Base-by-base conservation (phyloP, 2,113 vertebrate genomes). In the Gyps fulvus region DNA sequence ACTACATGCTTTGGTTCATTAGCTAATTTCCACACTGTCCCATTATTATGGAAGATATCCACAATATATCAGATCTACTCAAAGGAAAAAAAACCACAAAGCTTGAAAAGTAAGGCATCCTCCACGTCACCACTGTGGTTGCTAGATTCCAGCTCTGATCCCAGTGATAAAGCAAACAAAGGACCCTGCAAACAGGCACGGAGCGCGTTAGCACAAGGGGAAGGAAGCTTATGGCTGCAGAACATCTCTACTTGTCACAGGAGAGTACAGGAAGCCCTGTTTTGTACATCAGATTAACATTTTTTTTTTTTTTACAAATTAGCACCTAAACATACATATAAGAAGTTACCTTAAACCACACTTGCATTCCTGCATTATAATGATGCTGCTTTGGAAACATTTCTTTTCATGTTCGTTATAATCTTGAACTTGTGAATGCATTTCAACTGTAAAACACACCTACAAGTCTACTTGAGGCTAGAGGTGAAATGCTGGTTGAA, bases 241-340 rank as follows among this genome's bases (percentile, higher is more conserved):
- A 77, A 88, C 36, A 42, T 47, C 40, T 59, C 59, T 7, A 7
- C 3, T 45, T 80, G 47, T 29, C 40, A 47, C 14, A 31, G 47
- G 8, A 40, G 15, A 3, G 6, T 14, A 32, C 0, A 45, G 40
- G 29, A 58, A 42, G 14, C 12, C 19, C 25, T 8, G 7, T 23
- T 61, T 16, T 29, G 31, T 47, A 62, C 36, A 77, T 31, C 25
- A 82, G 21, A 67, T 34, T 31, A 76, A 66, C 8, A 0, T 11
- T 43, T 57, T 40, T 59, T 50, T 34, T 43, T 57, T 40, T 59
- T 50, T 34, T 6, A 74, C 50, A 78, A 74, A 36, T 19, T n/a
- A 49, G 4, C 29, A 63, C 47, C 54, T 38, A 70, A 65, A 73
- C 17, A 38, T 29, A 49, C 10, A 14, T 9, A 20, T 15, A 83